Base-by-base conservation (phyloP, 2,797 vertebrate genomes). In the Ficedula albicollis region DNA sequence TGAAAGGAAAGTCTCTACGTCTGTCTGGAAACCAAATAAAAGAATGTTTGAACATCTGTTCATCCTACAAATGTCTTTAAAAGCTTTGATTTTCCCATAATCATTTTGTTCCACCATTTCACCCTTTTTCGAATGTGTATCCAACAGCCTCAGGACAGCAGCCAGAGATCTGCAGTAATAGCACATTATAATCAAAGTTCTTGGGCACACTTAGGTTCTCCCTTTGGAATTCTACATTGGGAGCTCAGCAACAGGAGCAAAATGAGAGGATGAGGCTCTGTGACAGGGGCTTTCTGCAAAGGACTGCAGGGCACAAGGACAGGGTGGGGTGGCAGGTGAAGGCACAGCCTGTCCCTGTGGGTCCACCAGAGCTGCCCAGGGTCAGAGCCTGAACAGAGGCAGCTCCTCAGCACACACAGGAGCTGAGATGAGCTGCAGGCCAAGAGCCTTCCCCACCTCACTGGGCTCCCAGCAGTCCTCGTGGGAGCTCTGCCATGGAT, bases 11-110 rank as follows among this genome's bases (percentile, higher is more conserved):
- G 95, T 91, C 96, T 97, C 93, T 62, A 72, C 3, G 64, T 96
- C 96, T 81, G 92, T 97, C 97, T 97, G 96, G 96, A 97, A 97
- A 97, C 94, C 94, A 97, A 97, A 96, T 89, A 95, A 94, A 96
- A 97, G 96, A 96, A 93, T 80, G 55, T 83, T 80, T 87, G 94
- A 93, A 96, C 96, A 97, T 95, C 97, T 98, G 97, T 96, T 97
- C 95, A 84, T 93, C 94, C 96, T 91, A 84, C 95, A 96, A 93
- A 95, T 88, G 94, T 97, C 97, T 97, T 94, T 93, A 96, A 97
- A 97, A 92, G 96, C 97, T 97, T 93, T 91, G 96, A 93, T 94
- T 97, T 96, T 96, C 95, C 59, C 95, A 84, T 97, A 93, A 90
- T 95, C 93, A 91, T 97, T 95, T 95, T 93, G 96, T 94, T 97